These are phyloP conservation scores for Phalacrocorax carbo DNA, from an alignment of 2,113 vertebrate genomes.

Conservation along the genomic window DNA sequence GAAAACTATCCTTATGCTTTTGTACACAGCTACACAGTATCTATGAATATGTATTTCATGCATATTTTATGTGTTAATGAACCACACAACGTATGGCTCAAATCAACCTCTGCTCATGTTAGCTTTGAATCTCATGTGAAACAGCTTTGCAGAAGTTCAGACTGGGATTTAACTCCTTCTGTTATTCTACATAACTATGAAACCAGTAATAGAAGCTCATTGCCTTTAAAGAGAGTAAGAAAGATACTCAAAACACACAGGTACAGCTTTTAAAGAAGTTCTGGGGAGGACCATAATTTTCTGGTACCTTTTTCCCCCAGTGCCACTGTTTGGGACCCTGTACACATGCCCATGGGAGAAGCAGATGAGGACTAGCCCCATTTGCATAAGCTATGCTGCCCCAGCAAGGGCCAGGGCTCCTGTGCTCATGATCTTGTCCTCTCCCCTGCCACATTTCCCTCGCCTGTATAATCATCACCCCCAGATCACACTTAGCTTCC, in stretches of 20 bases:
- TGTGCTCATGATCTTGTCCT: background rate
- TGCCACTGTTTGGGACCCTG: background rate
- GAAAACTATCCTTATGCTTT: background rate
- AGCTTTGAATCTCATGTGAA: background rate
- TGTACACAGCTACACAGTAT: background rate
- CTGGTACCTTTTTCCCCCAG: background rate
- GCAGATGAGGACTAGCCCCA: background rate
- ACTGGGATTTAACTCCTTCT: background rate
- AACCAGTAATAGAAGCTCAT: background rate
- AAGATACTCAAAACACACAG: background rate
- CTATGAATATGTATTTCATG: conserved; percentile 16
- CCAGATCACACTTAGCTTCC: background rate
- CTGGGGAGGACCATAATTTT: background rate
- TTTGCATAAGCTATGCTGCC: background rate
- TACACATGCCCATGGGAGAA: background rate
- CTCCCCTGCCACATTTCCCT: background rate
- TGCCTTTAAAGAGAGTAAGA: background rate
- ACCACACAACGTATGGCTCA: background rate
- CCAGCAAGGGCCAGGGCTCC: background rate
- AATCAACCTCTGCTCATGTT: background rate
- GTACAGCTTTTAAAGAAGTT: background rate
- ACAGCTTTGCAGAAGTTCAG: background rate
- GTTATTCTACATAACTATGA: background rate
- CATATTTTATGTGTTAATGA: conserved; percentile 1
- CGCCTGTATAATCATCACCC: background rate